Conservation (phyloP, 2,113 vertebrate species). For the Salvelinus sp. region DNA sequence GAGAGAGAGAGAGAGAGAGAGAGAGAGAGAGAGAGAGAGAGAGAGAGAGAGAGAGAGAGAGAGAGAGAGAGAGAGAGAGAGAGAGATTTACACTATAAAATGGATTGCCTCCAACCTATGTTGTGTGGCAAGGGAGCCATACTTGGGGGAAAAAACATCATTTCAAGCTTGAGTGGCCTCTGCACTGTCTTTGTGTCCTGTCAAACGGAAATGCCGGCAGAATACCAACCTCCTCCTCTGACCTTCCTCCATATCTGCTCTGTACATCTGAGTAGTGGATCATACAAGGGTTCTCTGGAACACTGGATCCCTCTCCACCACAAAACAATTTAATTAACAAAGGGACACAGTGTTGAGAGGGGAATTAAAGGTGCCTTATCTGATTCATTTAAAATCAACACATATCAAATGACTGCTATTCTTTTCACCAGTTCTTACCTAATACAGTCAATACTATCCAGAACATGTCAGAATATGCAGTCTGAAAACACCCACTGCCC, state of each 20-base stretch:
- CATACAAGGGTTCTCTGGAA: constrained; percentile 12
- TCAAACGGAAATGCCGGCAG: constrained; percentile 55
- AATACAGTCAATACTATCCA: no score
- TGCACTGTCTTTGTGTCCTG: constrained; percentile 47
- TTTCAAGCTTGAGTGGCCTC: constrained; percentile 67
- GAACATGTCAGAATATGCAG: no score
- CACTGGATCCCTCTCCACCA: background rate
- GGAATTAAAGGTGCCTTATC: no score
- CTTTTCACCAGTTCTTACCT: no score
- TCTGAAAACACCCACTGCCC: no score
- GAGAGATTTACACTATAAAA: constrained; percentile 60
- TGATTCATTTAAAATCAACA: no score
- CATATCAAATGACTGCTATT: no score
- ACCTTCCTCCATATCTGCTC: constrained; percentile 57
- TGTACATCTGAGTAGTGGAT: constrained; percentile 45
- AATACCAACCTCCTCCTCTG: constrained; percentile 63
- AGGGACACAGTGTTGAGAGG: no score
- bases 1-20: background rate
- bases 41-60: background rate
- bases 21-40: no score
- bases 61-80: constrained; percentile 35
- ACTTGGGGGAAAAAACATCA: constrained; percentile 60
- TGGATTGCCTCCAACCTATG: constrained; percentile 55
- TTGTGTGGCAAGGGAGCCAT: constrained; percentile 55
- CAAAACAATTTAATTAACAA: background rate